Percentiles rank a stretch among this genome's conserved stretches.
phyloP scores from a whole-genome alignment of 2,888 invertebrate species.

The Eupithecia vulgata region DNA sequence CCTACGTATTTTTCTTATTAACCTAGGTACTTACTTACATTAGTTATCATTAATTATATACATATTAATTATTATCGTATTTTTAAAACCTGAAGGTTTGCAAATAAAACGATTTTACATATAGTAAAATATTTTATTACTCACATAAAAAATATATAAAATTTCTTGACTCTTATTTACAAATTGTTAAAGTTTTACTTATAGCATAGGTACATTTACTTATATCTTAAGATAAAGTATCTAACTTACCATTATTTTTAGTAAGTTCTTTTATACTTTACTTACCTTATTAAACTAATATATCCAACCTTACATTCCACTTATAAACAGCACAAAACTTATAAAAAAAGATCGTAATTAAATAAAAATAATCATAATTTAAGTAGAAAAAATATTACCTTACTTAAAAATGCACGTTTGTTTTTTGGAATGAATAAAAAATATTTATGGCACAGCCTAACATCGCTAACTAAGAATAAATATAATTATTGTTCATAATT shows the following conservation, averaged over 20 bases:
- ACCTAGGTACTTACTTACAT: too few species aligned
- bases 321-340: neutral
- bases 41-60: too few species aligned
- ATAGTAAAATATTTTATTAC: neutral
- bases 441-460: neutral
- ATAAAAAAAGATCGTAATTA: neutral
- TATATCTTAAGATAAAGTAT: neutral
- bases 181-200: neutral
- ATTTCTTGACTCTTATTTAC: neutral
- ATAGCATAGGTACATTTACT: neutral
- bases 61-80: too few species aligned
- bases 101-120: neutral
- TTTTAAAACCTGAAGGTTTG: neutral
- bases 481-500: neutral
- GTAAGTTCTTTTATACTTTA: neutral
- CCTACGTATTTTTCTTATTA: too few species aligned
- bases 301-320: neutral
- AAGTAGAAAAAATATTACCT: constrained; percentile 1
- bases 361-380: neutral
- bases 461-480: neutral
- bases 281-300: neutral
- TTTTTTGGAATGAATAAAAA: neutral
- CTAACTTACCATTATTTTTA: neutral
- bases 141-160: neutral
- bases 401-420: neutral